Percentiles rank a stretch among this genome's conserved stretches.
These are phyloP conservation scores for Onychostoma macrolepis DNA, from an alignment of 2,113 vertebrate species.

Conservation along the genomic window DNA sequence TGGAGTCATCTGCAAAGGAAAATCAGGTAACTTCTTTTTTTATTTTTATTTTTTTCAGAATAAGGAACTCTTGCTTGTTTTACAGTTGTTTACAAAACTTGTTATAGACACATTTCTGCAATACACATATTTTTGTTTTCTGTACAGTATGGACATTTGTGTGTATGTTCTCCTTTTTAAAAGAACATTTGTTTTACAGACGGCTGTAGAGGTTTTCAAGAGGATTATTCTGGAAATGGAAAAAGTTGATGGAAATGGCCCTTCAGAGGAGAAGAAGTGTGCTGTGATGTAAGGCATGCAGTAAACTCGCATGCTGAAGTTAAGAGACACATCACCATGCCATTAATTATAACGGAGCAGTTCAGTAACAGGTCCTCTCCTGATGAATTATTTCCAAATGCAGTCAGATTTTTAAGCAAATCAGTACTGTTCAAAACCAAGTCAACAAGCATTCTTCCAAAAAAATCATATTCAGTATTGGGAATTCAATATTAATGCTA, in stretches of 20 bases:
- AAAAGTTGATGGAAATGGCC: slow-evolving; percentile 78
- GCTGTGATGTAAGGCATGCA: slow-evolving; percentile 76
- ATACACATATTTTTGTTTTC: not conserved
- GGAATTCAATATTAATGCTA: slow-evolving; percentile 12
- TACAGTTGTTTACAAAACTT: not conserved
- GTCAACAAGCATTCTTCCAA: not conserved
- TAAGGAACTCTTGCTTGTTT: not conserved
- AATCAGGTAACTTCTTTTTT: slow-evolving; percentile 75
- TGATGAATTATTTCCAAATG: not conserved
- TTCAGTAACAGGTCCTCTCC: not conserved
- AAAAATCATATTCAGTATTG: slow-evolving; percentile 9
- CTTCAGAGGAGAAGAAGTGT: slow-evolving; percentile 78
- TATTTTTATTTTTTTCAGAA: not conserved
- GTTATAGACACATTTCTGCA: not conserved
- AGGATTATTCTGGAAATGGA: slow-evolving; percentile 84
- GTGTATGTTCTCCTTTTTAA: not conserved
- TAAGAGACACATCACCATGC: slow-evolving; percentile 70
- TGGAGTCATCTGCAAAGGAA: slow-evolving; percentile 86
- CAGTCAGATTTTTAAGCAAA: not conserved
- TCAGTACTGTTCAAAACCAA: not conserved
- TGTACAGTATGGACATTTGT: not conserved
- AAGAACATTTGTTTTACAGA: slow-evolving; percentile 65
- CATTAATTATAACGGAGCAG: not conserved
- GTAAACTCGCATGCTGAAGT: slow-evolving; percentile 68
- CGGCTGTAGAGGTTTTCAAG: slow-evolving; percentile 83